phyloP scores from a whole-genome alignment of 2,113 vertebrate species.

The Heterotis niloticus region DNA sequence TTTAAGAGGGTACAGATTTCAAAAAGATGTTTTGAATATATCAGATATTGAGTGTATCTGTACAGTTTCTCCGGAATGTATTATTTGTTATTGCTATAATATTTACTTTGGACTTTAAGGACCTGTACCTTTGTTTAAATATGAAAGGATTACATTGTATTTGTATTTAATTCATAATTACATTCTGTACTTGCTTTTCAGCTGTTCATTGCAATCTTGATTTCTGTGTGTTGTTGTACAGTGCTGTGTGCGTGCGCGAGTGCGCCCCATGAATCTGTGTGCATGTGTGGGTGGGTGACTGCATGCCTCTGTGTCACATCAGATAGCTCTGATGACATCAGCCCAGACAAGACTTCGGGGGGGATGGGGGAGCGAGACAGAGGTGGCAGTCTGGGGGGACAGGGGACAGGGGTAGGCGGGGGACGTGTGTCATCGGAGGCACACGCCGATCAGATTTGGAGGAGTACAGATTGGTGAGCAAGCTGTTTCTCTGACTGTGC shows the following conservation, averaged over 20 bases:
- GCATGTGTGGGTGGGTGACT: constrained; percentile 9
- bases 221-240: background rate
- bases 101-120: background rate
- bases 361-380: constrained; percentile 14
- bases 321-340: constrained; percentile 61
- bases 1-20: no score
- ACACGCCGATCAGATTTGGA: constrained; percentile 18
- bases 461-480: background rate
- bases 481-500: background rate
- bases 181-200: constrained; percentile 5
- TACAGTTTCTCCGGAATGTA: background rate
- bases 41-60: no score
- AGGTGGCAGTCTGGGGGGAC: constrained; percentile 11
- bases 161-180: constrained; percentile 27
- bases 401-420: constrained; percentile 24
- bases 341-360: constrained; percentile 31
- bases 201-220: constrained; percentile 18
- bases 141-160: background rate
- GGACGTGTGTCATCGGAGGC: constrained; percentile 32
- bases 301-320: constrained; percentile 40
- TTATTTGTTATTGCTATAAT: background rate
- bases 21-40: no score
- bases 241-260: background rate
- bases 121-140: no score
- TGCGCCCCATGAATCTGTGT: constrained; percentile 17